A percentile compares a stretch with the other conserved stretches of the same genome.
Conservation (phyloP, 2,888 invertebrate species). For the Carterocephalus palaemon region DNA sequence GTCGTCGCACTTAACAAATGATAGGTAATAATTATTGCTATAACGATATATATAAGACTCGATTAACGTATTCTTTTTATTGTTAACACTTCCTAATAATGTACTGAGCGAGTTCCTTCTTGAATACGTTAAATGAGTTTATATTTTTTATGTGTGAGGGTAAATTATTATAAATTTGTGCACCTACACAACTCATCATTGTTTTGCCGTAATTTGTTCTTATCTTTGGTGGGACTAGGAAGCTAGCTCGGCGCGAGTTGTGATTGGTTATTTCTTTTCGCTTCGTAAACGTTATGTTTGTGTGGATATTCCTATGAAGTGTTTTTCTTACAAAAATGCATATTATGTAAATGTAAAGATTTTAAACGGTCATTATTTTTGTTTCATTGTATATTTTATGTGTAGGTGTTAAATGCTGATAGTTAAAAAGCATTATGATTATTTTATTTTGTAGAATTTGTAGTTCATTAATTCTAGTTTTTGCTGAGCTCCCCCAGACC, state of each 20-base stretch:
- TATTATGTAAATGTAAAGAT: conserved; percentile 1
- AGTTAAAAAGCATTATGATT: too few species aligned
- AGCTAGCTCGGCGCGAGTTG: conserved; percentile 5
- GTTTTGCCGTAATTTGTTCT: conserved; percentile 11
- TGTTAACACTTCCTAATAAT: too few species aligned
- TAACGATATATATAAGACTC: too few species aligned
- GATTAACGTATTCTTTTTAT: too few species aligned
- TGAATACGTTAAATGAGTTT: not conserved
- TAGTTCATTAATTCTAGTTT: too few species aligned
- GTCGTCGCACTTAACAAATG: too few species aligned
- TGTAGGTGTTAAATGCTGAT: not conserved
- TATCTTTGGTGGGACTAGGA: conserved; percentile 3
- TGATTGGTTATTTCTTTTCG: not conserved
- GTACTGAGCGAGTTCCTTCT: not conserved
- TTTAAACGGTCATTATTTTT: not conserved
- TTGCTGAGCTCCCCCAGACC: too few species aligned
- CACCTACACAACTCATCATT: conserved; percentile 4
- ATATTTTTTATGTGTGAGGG: not conserved
- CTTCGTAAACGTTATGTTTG: not conserved
- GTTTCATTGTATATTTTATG: not conserved
- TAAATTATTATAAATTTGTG: conserved; percentile 1
- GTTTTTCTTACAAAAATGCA: conserved; percentile 5
- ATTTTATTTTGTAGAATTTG: too few species aligned
- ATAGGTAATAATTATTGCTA: too few species aligned
- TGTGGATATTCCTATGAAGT: too few species aligned